Percentiles rank a stretch among this genome's conserved stretches.
These are phyloP conservation scores for Acanthornis magna DNA, from an alignment of 2,797 vertebrate genomes.

Conservation along the genomic window DNA sequence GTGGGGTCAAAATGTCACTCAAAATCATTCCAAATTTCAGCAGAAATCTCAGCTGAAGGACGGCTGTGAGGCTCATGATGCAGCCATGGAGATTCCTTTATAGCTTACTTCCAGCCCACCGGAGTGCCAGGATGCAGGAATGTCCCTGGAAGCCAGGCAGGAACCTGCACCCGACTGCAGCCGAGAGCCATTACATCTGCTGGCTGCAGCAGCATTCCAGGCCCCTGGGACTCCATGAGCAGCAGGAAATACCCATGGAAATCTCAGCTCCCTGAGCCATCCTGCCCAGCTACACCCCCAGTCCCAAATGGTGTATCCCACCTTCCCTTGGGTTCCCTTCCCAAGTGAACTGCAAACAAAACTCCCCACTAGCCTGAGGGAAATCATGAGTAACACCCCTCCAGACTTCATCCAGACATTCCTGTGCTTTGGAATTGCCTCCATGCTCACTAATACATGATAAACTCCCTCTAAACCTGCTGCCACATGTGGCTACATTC, in stretches of 20 bases:
- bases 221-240: neutral
- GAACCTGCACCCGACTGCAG: neutral
- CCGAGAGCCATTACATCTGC: neutral
- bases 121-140: neutral
- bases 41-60: neutral
- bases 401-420: neutral
- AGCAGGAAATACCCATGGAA: neutral
- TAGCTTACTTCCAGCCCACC: neutral
- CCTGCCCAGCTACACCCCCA: neutral
- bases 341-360: neutral
- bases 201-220: neutral
- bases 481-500: rapidly evolving
- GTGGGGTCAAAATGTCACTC: neutral
- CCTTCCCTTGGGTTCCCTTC: neutral
- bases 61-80: rapidly evolving
- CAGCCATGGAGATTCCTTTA: neutral
- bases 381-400: neutral
- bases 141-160: neutral
- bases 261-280: neutral
- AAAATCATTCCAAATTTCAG: neutral
- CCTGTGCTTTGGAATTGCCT: neutral
- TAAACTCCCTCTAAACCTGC: neutral
- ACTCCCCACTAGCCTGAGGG: neutral
- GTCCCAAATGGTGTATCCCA: neutral
- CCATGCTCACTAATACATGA: neutral